Conservation (phyloP, 2,113 vertebrate species). For the Amphiprion percula region DNA sequence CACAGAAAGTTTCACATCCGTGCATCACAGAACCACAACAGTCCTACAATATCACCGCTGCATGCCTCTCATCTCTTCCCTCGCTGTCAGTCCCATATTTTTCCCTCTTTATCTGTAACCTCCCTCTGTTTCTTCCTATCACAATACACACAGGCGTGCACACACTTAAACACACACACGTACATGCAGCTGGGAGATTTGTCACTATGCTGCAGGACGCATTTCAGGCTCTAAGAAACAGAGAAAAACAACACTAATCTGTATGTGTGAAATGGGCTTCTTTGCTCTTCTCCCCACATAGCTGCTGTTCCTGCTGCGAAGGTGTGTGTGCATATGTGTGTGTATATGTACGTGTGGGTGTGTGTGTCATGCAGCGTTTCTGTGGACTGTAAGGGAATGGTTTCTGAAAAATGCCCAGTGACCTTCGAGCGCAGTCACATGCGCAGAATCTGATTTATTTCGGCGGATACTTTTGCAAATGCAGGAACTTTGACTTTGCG, state of each 20-base stretch:
- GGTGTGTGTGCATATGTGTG: constrained; percentile 6
- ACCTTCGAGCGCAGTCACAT: constrained; percentile 48
- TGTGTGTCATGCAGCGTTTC: not conserved
- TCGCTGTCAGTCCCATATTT: constrained; percentile 47
- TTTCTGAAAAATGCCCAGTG: constrained; percentile 44
- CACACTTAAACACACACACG: constrained; percentile 7
- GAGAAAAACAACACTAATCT: constrained; percentile 81
- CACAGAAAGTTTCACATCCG: constrained; percentile 5
- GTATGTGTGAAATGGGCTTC: constrained; percentile 81
- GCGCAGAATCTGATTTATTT: constrained; percentile 32
- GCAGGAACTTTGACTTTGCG: constrained; percentile 30
- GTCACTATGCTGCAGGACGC: constrained; percentile 64
- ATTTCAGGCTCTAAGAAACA: constrained; percentile 62
- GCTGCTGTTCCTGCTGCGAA: constrained; percentile 38
- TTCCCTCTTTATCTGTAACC: constrained; percentile 22
- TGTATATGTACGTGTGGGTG: not conserved
- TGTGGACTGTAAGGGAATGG: constrained; percentile 26
- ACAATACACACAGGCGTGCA: constrained; percentile 15
- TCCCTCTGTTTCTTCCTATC: constrained; percentile 18
- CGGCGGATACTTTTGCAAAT: constrained; percentile 49
- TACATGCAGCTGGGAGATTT: constrained; percentile 53
- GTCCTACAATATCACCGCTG: constrained; percentile 1
- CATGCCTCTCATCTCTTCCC: constrained; percentile 26
- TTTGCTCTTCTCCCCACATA: constrained; percentile 51
- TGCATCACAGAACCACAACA: constrained; percentile 28